A percentile compares a stretch with the other conserved stretches of the same genome.
These are phyloP conservation scores for Tenthredo livida DNA, from an alignment of 2,888 invertebrate species.

Conservation along the genomic window DNA sequence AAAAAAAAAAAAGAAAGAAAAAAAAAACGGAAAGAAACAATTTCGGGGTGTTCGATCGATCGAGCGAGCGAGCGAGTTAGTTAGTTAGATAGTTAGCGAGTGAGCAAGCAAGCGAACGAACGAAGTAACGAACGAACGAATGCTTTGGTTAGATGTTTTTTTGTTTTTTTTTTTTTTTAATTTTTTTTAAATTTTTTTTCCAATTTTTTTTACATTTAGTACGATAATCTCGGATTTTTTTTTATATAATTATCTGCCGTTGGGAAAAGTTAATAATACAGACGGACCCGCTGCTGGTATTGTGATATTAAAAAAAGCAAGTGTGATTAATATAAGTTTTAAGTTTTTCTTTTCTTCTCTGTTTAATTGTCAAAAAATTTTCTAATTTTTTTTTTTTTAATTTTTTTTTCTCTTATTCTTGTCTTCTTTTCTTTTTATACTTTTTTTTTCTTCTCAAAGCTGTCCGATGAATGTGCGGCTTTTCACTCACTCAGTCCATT, in stretches of 20 bases:
- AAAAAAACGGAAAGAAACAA: slow-evolving; percentile 28
- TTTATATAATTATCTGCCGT: slow-evolving; percentile 53
- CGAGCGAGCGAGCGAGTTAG: slow-evolving; percentile 33
- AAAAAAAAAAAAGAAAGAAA: slow-evolving; percentile 32
- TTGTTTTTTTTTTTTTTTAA: slow-evolving; percentile 37
- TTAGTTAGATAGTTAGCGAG: background rate
- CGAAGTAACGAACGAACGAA: slow-evolving; percentile 56
- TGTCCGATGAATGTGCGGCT: slow-evolving; percentile 56
- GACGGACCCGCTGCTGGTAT: slow-evolving; percentile 68
- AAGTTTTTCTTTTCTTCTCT: slow-evolving; percentile 55
- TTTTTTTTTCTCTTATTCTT: background rate
- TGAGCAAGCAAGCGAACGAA: slow-evolving; percentile 29
- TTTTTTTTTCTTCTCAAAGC: slow-evolving; percentile 36
- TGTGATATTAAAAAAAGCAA: slow-evolving; percentile 72
- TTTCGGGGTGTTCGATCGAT: slow-evolving; percentile 50
- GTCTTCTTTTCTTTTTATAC: slow-evolving; percentile 1
- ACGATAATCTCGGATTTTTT: slow-evolving; percentile 54
- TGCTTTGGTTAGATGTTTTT: slow-evolving; percentile 54
- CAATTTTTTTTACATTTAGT: slow-evolving; percentile 54
- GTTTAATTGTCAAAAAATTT: background rate
- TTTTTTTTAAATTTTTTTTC: slow-evolving; percentile 42
- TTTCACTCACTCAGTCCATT: background rate
- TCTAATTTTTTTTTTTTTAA: too few species aligned
- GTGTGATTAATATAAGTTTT: slow-evolving; percentile 66
- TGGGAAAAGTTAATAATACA: slow-evolving; percentile 58